Evolutionary conservation across 2,797 vertebrate species (phyloP).

Genomic region (Eleutherodactylus coqui): DNA sequence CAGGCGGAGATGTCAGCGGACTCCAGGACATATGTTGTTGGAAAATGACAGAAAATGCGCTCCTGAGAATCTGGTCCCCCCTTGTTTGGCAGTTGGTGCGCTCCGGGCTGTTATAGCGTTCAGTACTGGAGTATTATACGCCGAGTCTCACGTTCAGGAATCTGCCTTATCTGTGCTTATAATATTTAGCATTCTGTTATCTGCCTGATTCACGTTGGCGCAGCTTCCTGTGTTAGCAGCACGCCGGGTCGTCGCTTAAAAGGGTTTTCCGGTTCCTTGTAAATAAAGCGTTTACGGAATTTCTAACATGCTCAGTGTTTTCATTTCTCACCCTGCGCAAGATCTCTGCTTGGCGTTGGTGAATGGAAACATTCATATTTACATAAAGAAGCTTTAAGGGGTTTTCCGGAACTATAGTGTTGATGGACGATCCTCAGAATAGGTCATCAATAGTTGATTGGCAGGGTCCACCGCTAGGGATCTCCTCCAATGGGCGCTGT

Average conservation of each 20-base stretch:
- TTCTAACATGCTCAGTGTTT: no score
- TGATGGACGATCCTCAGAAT: no score
- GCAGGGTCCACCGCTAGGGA: no score
- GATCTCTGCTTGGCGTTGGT: background rate
- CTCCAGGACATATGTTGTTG: background rate
- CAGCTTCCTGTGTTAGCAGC: background rate
- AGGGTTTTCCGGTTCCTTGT: no score
- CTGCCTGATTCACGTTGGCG: background rate
- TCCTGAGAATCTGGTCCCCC: slow-evolving; percentile 1
- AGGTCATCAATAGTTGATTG: no score
- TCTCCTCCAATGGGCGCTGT: no score
- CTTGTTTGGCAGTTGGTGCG: slow-evolving; percentile 13
- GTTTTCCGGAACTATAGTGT: no score
- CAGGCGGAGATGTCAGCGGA: background rate
- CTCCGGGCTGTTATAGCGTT: slow-evolving; percentile 7
- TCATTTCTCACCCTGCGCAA: background rate
- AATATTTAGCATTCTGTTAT: background rate
- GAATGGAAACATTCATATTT: background rate
- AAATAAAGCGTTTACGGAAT: background rate
- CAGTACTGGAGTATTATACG: background rate
- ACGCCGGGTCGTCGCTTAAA: background rate
- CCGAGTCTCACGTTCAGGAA: background rate
- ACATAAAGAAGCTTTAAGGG: no score
- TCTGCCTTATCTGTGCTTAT: background rate
- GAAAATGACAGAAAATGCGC: background rate